Conservation (phyloP, 2,888 invertebrate species). For the Fabriciana adippe region DNA sequence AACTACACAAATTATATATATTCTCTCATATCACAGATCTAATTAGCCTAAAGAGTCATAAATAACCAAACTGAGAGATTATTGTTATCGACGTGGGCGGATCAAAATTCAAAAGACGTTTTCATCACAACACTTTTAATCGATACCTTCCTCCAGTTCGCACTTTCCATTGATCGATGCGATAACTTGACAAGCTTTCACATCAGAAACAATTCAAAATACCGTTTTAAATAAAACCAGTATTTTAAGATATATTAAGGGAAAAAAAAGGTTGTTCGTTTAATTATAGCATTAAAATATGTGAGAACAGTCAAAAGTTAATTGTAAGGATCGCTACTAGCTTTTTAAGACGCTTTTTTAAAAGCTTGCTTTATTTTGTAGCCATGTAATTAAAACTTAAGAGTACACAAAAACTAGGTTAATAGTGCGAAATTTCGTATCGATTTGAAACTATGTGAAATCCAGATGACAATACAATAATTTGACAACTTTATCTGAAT, state of each 20-base stretch:
- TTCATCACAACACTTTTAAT: conserved; percentile 6
- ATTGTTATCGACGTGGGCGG: conserved; percentile 18
- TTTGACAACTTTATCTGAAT: no score
- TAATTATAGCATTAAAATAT: background rate
- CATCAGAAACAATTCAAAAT: conserved; percentile 19
- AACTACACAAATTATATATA: background rate
- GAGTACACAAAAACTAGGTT: no score
- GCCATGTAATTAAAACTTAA: no score
- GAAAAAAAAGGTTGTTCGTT: background rate
- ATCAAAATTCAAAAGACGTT: conserved; percentile 2
- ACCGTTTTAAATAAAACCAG: conserved; percentile 14
- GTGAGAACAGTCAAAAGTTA: background rate
- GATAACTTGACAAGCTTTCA: conserved; percentile 19
- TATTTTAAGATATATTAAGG: background rate
- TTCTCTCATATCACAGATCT: background rate
- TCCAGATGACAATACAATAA: no score
- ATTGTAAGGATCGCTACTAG: no score
- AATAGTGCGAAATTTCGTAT: no score
- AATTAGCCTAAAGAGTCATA: conserved; percentile 19
- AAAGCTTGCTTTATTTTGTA: no score
- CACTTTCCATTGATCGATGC: conserved; percentile 22
- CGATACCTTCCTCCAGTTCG: conserved; percentile 12
- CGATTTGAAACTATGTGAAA: no score
- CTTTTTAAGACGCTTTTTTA: no score
- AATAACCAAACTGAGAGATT: conserved; percentile 6